Percentiles rank a stretch among this genome's conserved stretches.
phyloP scores from a whole-genome alignment of 23 tunicate species.

The Aplidium turbinatum region DNA sequence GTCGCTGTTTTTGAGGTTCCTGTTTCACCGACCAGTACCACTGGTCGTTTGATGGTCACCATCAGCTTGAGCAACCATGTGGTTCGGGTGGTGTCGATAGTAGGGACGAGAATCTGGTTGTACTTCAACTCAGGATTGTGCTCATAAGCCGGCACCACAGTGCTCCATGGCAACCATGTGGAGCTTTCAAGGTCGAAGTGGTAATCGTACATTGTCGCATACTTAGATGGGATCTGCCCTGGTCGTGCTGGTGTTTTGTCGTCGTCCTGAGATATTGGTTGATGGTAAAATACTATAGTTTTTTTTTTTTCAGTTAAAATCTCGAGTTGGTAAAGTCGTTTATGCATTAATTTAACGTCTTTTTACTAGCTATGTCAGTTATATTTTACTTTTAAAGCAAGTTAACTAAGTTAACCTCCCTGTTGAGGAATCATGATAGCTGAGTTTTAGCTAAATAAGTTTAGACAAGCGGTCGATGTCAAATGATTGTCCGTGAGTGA shows the following conservation, averaged over 20 bases:
- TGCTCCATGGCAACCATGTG: conserved; percentile 94
- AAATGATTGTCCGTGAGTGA: no score
- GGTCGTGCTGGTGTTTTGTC: conserved; percentile 78
- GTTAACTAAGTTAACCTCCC: no score
- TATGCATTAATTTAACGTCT: no score
- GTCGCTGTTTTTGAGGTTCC: conserved; percentile 99
- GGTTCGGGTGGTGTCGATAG: conserved; percentile 96
- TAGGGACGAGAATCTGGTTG: conserved; percentile 98
- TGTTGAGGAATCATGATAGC: no score
- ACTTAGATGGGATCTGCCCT: conserved; percentile 83
- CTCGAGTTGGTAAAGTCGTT: no score
- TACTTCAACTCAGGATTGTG: conserved; percentile 90
- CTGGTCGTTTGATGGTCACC: conserved; percentile 82
- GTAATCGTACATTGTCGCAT: conserved; percentile 82
- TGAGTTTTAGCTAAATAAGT: no score
- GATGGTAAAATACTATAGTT: no score
- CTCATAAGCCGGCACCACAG: conserved; percentile 79
- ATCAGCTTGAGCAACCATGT: conserved; percentile 86
- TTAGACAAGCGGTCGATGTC: no score
- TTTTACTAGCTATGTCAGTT: no score
- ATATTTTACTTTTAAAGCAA: no score
- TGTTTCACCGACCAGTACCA: conserved; percentile 97
- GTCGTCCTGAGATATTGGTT: conserved; percentile 65
- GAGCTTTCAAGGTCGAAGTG: conserved; percentile 74
- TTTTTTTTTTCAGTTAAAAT: no score